A percentile compares a stretch with the other conserved stretches of the same genome.
Evolutionary conservation across 2,888 invertebrate species (phyloP).

Genomic region (Polydrusus cervinus): DNA sequence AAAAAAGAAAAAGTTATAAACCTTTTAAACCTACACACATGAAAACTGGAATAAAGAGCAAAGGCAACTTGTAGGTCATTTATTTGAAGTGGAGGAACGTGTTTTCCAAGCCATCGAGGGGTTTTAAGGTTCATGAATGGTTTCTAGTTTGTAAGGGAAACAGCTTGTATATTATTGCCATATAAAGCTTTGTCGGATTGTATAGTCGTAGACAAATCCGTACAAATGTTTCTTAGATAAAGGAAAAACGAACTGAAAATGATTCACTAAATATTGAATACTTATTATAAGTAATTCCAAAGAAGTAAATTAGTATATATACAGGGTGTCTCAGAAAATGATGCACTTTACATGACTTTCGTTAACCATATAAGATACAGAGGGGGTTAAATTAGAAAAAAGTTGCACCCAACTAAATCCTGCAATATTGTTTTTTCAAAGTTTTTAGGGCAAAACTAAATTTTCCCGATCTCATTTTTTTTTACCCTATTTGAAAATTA

Average conservation of each 20-base stretch:
- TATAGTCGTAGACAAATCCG: background rate
- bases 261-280: background rate
- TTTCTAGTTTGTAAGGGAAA: slow-evolving; percentile 1
- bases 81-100: slow-evolving; percentile 8
- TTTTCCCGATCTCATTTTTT: too few relatives aligned
- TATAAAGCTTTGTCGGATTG: background rate
- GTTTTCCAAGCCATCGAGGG: slow-evolving; percentile 15
- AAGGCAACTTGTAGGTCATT: slow-evolving; percentile 12
- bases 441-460: too few relatives aligned
- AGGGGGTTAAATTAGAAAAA: too few relatives aligned
- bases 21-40: slow-evolving; percentile 12
- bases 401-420: too few relatives aligned
- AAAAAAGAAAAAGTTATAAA: background rate
- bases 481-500: too few relatives aligned
- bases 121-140: slow-evolving; percentile 11
- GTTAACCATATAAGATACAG: too few relatives aligned
- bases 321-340: too few relatives aligned
- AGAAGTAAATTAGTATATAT: too few relatives aligned
- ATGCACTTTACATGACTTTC: too few relatives aligned
- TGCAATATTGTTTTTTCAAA: too few relatives aligned
- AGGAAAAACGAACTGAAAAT: background rate
- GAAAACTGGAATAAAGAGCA: background rate
- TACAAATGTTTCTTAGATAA: slow-evolving; percentile 1
- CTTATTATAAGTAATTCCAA: too few relatives aligned
- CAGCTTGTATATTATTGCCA: slow-evolving; percentile 8